A percentile compares a stretch with the other conserved stretches of the same genome.
These are phyloP conservation scores for Tetraneura akinire DNA, from an alignment of 1,140 invertebrate species.

Conservation along the genomic window DNA sequence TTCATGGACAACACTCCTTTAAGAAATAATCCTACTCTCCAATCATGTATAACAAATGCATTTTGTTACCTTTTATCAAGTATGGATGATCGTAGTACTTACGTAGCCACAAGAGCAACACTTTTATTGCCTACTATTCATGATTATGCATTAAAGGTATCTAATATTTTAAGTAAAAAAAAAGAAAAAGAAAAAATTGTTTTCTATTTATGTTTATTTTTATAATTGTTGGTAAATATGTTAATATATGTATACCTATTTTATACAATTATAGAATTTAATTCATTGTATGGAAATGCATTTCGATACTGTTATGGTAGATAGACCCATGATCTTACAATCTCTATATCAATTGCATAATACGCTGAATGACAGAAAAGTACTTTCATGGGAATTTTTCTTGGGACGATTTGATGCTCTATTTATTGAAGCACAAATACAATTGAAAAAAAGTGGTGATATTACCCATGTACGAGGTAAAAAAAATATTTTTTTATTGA, in stretches of 20 bases:
- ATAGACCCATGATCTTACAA: slow-evolving; percentile 96
- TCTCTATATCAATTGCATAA: slow-evolving; percentile 93
- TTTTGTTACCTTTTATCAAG: slow-evolving; percentile 96
- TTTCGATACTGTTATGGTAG: slow-evolving; percentile 92
- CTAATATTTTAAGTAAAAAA: no score
- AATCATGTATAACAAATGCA: slow-evolving; percentile 92
- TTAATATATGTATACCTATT: slow-evolving; percentile 23
- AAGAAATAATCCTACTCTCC: slow-evolving; percentile 78
- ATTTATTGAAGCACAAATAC: slow-evolving; percentile 92
- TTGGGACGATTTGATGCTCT: slow-evolving; percentile 94
- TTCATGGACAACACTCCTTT: slow-evolving; percentile 90
- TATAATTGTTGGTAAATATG: no score
- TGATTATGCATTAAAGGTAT: slow-evolving; percentile 75
- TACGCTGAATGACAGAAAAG: slow-evolving; percentile 83
- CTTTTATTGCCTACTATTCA: slow-evolving; percentile 93
- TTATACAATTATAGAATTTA: slow-evolving; percentile 67
- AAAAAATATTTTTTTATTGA: not conserved
- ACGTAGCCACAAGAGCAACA: slow-evolving; percentile 90
- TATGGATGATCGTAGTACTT: slow-evolving; percentile 92
- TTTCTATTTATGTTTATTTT: no score
- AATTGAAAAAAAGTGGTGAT: slow-evolving; percentile 79
- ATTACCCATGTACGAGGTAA: slow-evolving; percentile 80
- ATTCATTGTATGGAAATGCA: slow-evolving; percentile 87
- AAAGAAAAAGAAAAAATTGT: no score
- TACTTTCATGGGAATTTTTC: slow-evolving; percentile 98